Conservation (phyloP, 2,113 vertebrate genomes). For the Salvelinus namaycush region DNA sequence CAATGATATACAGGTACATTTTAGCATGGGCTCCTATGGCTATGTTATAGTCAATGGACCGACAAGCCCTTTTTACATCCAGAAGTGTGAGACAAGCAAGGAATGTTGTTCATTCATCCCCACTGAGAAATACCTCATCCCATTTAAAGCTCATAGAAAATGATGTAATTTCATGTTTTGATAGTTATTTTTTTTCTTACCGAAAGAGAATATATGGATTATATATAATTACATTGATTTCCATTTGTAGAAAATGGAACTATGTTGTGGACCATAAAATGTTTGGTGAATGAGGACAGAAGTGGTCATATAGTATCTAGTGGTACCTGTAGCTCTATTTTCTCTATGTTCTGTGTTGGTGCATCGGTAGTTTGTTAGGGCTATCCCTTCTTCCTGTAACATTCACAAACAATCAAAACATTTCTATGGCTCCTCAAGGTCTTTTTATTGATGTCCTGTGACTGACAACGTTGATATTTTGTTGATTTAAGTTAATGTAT, state of each 20-base stretch:
- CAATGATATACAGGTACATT: neutral
- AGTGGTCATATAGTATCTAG: constrained; percentile 12
- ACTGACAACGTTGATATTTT: neutral
- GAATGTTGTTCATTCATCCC: constrained; percentile 11
- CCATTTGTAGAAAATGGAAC: constrained; percentile 56
- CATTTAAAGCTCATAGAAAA: constrained; percentile 61
- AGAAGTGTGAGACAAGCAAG: neutral
- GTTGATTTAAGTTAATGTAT: constrained; percentile 18
- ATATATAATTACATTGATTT: constrained; percentile 53
- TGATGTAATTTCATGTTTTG: neutral
- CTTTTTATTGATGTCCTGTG: constrained; percentile 19
- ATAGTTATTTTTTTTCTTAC: neutral
- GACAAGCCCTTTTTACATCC: too few species aligned
- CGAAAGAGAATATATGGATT: constrained; percentile 25
- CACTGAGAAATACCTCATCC: constrained; percentile 4
- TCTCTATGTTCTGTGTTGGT: neutral
- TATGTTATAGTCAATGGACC: too few species aligned
- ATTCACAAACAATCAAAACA: constrained; percentile 22
- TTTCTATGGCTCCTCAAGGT: constrained; percentile 30
- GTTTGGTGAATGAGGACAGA: constrained; percentile 24
- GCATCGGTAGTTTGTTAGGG: neutral
- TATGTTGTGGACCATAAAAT: constrained; percentile 32
- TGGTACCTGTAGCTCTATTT: neutral
- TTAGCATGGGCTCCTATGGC: neutral
- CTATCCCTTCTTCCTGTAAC: constrained; percentile 21